Base-by-base conservation (phyloP, 30 jellyfish, hydroid and myxozoan genomes). In the Aurelia sp. region DNA sequence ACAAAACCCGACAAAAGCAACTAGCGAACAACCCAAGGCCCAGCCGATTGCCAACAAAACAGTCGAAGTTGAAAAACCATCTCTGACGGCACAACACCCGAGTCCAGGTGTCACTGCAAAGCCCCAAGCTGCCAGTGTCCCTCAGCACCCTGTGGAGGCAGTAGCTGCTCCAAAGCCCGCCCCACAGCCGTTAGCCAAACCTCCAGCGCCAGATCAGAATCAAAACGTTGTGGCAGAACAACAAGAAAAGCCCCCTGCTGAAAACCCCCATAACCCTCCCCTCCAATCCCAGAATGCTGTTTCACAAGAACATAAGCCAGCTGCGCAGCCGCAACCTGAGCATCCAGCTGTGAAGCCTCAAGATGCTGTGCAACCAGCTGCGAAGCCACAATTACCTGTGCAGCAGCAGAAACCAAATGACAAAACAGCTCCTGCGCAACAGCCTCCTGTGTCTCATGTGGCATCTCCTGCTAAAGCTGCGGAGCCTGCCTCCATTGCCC, bases 1-100 rank as follows among this genome's bases (percentile, higher is more conserved):
- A 35, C 23, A 44, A 74, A 8, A 44, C 15, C 51, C 73, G 97
- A 86, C 96, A 91, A 91, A 91, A 91, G 98, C 98, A 91, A 91
- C 98, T 91, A 91, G 98, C 96, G 90, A 84, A 72, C 50, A 74
- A 31, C 51, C 55, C 55, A 44, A 66, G 57, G 15, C 51, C 18
- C 53, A 23, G 10, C 69, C 59, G 37, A 31, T 30, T n/a, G 27
- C 58, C 18, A 60, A 62, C 21, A 77, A 77, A n/a, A 77, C 85
- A 72, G 55, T 44, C 15, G 55, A 44, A 12, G 55, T 44, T 16
- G 55, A 44, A 44, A 44, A 44, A 44, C 55, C 55, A 44, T 44
- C 55, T 44, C 55, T 10, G 10, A 44, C 15, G 55, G 55, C 55
- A 44, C 55, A 44, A 44, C 13, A 44, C 55, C 55, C 15, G 1